Evolutionary conservation across 2,113 vertebrate genomes (phyloP).

Genomic region (Eptesicus fuscus): DNA sequence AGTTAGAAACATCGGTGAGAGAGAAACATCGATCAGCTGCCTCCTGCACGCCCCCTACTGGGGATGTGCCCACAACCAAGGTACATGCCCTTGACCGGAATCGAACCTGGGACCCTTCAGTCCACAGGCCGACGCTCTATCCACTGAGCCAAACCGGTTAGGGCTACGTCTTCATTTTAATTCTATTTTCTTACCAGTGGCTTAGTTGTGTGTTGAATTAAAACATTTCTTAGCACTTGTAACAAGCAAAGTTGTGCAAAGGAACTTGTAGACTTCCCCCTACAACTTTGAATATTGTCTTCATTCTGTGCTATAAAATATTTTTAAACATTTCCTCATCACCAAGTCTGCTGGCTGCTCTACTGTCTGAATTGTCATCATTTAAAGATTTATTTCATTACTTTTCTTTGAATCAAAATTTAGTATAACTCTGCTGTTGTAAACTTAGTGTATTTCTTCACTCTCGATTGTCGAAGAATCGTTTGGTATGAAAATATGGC

Average conservation of each 20-base stretch:
- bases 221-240: neutral
- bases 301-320: neutral
- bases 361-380: neutral
- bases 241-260: neutral
- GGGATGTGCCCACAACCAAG: no score
- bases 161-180: neutral
- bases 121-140: no score
- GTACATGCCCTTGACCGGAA: no score
- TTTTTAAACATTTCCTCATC: neutral
- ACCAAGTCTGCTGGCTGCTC: neutral
- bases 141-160: no score
- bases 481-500: neutral
- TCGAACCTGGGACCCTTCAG: no score
- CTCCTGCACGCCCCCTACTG: no score
- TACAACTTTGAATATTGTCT: neutral
- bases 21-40: no score
- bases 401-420: slow-evolving; percentile 1
- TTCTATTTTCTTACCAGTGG: neutral
- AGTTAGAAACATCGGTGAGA: no score
- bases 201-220: neutral
- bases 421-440: neutral
- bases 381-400: neutral
- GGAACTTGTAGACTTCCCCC: neutral
- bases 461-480: neutral
- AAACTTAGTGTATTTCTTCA: neutral